A percentile compares a stretch with the other conserved stretches of the same genome.
phyloP scores from a whole-genome alignment of 1,140 invertebrate species.

The Macrocentrus cingulum region DNA sequence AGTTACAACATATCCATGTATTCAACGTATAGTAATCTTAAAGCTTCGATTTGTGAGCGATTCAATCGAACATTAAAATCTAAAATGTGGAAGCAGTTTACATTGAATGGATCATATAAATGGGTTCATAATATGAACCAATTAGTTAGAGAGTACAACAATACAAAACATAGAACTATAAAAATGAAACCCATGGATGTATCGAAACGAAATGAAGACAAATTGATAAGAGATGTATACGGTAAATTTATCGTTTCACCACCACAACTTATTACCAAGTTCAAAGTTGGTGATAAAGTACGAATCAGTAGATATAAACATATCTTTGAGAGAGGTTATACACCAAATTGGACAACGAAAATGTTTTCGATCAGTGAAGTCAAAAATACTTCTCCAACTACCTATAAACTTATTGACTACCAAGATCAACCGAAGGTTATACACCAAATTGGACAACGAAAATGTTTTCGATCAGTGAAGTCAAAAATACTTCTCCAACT shows the following conservation, averaged over 20 bases:
- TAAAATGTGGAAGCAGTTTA: conserved; percentile 11
- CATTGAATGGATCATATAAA: neutral
- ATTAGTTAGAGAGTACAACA: conserved; percentile 2
- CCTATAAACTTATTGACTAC: no score
- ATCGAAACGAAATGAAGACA: neutral
- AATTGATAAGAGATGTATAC: neutral
- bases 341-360: no score
- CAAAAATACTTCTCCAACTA: no score
- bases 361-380: no score
- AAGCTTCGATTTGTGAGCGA: neutral
- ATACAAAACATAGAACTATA: conserved; percentile 15
- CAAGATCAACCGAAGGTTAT: no score
- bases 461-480: neutral
- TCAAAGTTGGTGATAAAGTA: conserved; percentile 10
- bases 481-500: neutral
- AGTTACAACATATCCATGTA: conserved; percentile 7
- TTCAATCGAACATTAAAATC: conserved; percentile 12
- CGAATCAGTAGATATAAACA: conserved; percentile 5
- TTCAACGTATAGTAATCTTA: conserved; percentile 8
- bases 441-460: conserved; percentile 1
- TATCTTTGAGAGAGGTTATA: conserved; percentile 4
- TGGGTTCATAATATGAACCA: conserved; percentile 7
- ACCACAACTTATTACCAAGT: neutral
- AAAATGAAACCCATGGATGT: conserved; percentile 11
- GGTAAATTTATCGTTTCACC: neutral